A percentile compares a stretch with the other conserved stretches of the same genome.
Evolutionary conservation across 1,140 invertebrate genomes (phyloP).

Genomic region (Charaxes varanes): DNA sequence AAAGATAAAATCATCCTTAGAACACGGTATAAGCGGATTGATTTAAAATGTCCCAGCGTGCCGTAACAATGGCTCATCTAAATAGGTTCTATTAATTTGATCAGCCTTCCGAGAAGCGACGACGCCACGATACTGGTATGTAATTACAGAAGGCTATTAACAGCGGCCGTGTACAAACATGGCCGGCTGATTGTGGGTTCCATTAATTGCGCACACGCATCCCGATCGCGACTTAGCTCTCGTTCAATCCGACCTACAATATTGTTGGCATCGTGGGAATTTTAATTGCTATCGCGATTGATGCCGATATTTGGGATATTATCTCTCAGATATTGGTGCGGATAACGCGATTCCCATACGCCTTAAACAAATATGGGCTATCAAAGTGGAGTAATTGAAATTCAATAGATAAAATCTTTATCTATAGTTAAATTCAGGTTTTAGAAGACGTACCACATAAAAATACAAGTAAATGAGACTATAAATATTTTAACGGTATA

Average conservation of each 20-base stretch:
- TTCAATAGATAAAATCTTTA: too few relatives aligned
- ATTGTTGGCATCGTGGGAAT: slow-evolving; percentile 55
- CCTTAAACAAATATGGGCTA: slow-evolving; percentile 1
- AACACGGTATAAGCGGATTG: slow-evolving; percentile 1
- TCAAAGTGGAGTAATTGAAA: too few relatives aligned
- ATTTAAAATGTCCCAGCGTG: slow-evolving; percentile 10
- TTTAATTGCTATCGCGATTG: slow-evolving; percentile 51
- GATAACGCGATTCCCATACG: slow-evolving; percentile 1
- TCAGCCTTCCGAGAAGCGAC: slow-evolving; percentile 68
- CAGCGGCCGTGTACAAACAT: slow-evolving; percentile 72
- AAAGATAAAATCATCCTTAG: too few relatives aligned
- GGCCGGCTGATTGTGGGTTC: slow-evolving; percentile 68
- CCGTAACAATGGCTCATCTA: slow-evolving; percentile 24
- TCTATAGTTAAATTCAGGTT: too few relatives aligned
- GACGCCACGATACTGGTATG: slow-evolving; percentile 65
- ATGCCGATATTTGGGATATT: slow-evolving; percentile 2
- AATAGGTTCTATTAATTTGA: slow-evolving; percentile 70
- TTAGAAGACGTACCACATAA: too few relatives aligned
- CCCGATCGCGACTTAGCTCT: slow-evolving; percentile 48
- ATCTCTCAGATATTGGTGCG: slow-evolving; percentile 1
- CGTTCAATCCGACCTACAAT: slow-evolving; percentile 37
- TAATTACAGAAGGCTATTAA: slow-evolving; percentile 71
- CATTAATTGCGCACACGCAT: slow-evolving; percentile 71
- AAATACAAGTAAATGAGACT: too few relatives aligned
- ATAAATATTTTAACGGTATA: too few relatives aligned